Conservation (phyloP, 2,113 vertebrate species). For the Eretmodus cyanostictus region DNA sequence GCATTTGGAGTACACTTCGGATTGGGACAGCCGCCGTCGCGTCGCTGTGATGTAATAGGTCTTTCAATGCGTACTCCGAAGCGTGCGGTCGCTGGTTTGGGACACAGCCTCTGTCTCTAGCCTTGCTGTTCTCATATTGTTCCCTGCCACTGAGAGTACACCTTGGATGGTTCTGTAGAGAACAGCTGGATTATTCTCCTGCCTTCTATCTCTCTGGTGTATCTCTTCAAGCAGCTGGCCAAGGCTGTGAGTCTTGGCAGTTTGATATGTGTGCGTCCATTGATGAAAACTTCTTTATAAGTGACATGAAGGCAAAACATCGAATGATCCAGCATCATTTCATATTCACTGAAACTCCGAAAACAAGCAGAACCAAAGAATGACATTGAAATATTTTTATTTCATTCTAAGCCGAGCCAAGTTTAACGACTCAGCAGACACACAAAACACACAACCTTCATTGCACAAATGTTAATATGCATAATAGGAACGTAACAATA, state of each 20-base stretch:
- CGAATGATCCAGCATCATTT: rapidly evolving
- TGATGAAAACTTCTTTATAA: background rate
- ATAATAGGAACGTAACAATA: background rate
- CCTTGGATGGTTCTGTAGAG: background rate
- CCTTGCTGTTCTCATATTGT: background rate
- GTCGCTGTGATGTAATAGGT: background rate
- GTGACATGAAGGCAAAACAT: background rate
- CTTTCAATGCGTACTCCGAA: background rate
- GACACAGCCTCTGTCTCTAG: background rate
- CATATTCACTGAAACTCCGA: background rate
- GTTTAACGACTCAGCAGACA: background rate
- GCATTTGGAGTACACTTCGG: background rate
- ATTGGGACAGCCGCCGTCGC: background rate
- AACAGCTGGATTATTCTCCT: background rate
- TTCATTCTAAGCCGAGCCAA: background rate
- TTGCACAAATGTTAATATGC: background rate
- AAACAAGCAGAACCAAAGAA: background rate
- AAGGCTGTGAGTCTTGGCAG: background rate
- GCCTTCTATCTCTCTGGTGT: background rate
- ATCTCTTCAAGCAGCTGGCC: background rate
- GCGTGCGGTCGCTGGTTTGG: background rate
- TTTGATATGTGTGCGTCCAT: background rate
- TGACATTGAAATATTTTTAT: background rate
- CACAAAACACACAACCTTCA: background rate
- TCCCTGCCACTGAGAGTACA: background rate